Evolutionary conservation across 2,797 vertebrate genomes (phyloP), one percentile per base, ranked within the genome.

Genomic region (Eulemur coronatus): DNA sequence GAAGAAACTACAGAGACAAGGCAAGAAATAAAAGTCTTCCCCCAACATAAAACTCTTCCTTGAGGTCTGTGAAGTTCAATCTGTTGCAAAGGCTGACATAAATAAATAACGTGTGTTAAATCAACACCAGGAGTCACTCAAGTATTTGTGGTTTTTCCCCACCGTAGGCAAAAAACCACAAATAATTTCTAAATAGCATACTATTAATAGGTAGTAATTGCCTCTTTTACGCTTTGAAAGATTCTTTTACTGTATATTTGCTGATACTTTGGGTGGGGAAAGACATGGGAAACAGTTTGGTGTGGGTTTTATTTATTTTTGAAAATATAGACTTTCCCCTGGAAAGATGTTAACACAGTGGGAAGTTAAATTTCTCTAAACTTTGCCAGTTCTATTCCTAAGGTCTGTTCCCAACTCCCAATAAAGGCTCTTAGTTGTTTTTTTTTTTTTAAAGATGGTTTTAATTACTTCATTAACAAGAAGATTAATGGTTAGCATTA

Each of bases 191-290:
- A 97, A 97, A 4, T 3, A 97, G 88, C 41, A 96, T 81, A 85
- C 11, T 5, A 57, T 26, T 57, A 26, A 26, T 26, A 52, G 89
- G 70, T 76, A 6, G 13, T 89, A 97, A 97, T 96, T 88, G 89
- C 20, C 96, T 61, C 43, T 96, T 96, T 96, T 82, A 41, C 84
- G 63, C 94, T 97, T 87, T 94, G 38, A 95, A 97, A 92, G 96
- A 93, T 92, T 79, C 65, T 85, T 98, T 95, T 78, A 69, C 88
- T 97, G 14, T 69, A 18, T 24, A 46, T 72, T 91, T 72, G 67
- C 75, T 95, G 76, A 43, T 81, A 63, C 28, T 92, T 61, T 90
- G 63, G 26, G 73, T 80, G 57, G 22, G 35, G 35, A 80, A 59
- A 91, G 46, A 78, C 4, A 18, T 15, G 43, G 84, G 17, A 38